Base-by-base conservation (phyloP, 2,797 vertebrate species). In the Tamandua tetradactyla region DNA sequence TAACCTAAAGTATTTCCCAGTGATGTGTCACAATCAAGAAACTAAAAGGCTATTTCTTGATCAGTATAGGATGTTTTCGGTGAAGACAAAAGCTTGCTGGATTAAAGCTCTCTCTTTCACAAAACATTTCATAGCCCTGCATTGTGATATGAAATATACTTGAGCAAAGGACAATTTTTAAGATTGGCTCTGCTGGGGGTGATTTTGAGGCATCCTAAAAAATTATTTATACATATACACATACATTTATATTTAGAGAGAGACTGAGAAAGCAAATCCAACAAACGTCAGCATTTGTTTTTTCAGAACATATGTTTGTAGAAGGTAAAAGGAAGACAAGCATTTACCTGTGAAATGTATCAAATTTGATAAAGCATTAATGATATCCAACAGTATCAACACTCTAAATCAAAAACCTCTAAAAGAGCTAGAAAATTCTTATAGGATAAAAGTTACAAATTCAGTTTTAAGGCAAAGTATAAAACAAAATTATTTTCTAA, bases 401-500 rank as follows among this genome's bases (percentile, higher is more conserved):
- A 75, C 20, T 82, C 23, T 59, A 88, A 66, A 74, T n/a, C 15
- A 88, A 75, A 87, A 91, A 47, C 20, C 18, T 87, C 62, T 40
- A 30, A 76, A 37, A 80, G 20, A 90, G 30, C 27, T 85, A 37
- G 17, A 86, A 91, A 94, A 72, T 22, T 32, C 27, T 86, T 62
- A 10, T 13, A 88, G 37, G 20, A 18, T 49, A 35, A 88, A 96
- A 88, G 32, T 75, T 76, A 79, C 11, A 79, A 91, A 74, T 62
- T 62, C 14, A 78, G 2, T 32, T 89, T 3, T 83, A 64, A 82
- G n/a, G 2, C 86, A 49, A n/a, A 27, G 9, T 37, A 86, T 91
- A 89, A 30, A 87, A 90, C 88, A 66, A 97, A 96, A 95, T 96
- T 95, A 84, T 23, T 78, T 96, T 97, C 97, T 40, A 52, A 55